phyloP scores from a whole-genome alignment of 2,888 invertebrate species.

The Rotaria sp. region DNA sequence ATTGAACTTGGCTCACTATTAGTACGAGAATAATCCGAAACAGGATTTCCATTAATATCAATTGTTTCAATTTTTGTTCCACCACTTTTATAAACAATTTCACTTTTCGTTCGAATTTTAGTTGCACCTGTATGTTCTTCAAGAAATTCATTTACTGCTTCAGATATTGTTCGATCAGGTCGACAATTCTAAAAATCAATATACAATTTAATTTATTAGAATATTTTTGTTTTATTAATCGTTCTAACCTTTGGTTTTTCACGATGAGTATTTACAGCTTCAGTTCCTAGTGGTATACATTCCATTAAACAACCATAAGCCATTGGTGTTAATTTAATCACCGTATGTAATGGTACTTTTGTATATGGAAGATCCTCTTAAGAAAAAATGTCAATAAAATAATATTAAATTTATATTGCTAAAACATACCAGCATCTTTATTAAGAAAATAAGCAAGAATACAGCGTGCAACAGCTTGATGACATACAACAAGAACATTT shows the following conservation, averaged over 20 bases:
- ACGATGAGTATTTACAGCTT: constrained; percentile 78
- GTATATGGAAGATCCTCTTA: constrained; percentile 58
- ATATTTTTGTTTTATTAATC: no score
- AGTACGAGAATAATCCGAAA: no score
- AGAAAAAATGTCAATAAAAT: not conserved
- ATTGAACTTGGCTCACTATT: no score
- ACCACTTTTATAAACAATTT: not conserved
- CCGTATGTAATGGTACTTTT: constrained; percentile 66
- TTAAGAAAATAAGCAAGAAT: constrained; percentile 83
- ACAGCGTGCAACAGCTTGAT: constrained; percentile 70
- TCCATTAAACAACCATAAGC: constrained; percentile 84
- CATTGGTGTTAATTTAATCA: constrained; percentile 77
- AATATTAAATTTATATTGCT: no score
- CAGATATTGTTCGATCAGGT: constrained; percentile 26
- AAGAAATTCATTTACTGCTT: constrained; percentile 23
- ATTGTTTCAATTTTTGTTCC: not conserved
- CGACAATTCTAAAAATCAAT: constrained; percentile 31
- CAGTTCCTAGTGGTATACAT: constrained; percentile 74
- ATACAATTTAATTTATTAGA: no score
- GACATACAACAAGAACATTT: constrained; percentile 65
- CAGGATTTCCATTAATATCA: not conserved
- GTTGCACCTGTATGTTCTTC: not conserved
- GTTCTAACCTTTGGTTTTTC: constrained; percentile 44
- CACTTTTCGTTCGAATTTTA: not conserved
- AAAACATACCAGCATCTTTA: constrained; percentile 66